phyloP scores from a whole-genome alignment of 1,140 invertebrate species.

The Drosophila malerkotliana region DNA sequence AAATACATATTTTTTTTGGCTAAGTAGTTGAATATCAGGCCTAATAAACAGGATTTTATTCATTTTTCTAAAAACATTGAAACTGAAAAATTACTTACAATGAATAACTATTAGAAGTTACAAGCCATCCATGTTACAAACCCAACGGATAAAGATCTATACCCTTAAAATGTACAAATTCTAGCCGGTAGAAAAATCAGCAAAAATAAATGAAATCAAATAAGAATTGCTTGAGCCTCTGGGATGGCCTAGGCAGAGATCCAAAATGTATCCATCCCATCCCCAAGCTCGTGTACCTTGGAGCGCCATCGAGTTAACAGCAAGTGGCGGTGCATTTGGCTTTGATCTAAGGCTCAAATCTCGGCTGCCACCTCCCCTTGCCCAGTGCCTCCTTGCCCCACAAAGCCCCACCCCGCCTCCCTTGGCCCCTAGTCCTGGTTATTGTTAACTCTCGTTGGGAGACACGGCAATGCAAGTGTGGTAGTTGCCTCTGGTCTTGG shows the following conservation, averaged over 20 bases:
- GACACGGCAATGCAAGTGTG: slow-evolving; percentile 21
- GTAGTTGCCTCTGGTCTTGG: slow-evolving; percentile 65
- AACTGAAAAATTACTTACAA: background rate
- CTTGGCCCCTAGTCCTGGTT: background rate
- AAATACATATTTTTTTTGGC: background rate
- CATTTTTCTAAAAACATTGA: no score
- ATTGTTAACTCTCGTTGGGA: slow-evolving; percentile 31
- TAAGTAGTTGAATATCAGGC: no score
- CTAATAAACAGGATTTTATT: no score
- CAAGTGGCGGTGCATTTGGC: slow-evolving; percentile 76
- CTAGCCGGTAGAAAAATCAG: slow-evolving; percentile 16
- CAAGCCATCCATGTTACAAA: background rate
- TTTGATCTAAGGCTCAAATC: slow-evolving; percentile 80
- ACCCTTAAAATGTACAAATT: background rate
- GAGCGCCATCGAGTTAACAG: slow-evolving; percentile 80
- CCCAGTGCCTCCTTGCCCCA: background rate
- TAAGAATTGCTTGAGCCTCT: slow-evolving; percentile 47
- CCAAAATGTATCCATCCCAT: slow-evolving; percentile 57
- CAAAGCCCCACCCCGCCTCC: background rate
- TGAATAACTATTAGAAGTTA: background rate
- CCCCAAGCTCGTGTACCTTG: slow-evolving; percentile 69
- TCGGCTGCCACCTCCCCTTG: slow-evolving; percentile 55
- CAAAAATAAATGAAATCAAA: slow-evolving; percentile 47
- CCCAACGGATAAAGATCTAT: background rate
- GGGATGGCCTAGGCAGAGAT: slow-evolving; percentile 66